Percentiles rank a stretch among this genome's conserved stretches.
These are phyloP conservation scores for Thunnus maccoyii DNA, from an alignment of 2,113 vertebrate genomes.

Conservation along the genomic window DNA sequence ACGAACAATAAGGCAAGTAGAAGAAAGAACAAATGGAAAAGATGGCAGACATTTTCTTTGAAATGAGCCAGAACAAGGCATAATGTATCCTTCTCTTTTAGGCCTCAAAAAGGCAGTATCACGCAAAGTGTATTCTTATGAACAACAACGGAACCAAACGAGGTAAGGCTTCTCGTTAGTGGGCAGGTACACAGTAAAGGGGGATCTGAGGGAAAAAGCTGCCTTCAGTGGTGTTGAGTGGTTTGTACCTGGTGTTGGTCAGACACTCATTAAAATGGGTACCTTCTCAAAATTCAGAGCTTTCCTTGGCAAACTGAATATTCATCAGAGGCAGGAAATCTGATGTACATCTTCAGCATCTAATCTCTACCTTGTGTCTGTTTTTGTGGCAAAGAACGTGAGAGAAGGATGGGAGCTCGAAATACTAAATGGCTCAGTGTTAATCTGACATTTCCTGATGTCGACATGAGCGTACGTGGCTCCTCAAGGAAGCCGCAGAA, in stretches of 20 bases:
- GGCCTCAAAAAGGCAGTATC: slow-evolving; percentile 54
- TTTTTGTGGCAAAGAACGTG: slow-evolving; percentile 25
- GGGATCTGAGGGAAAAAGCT: slow-evolving; percentile 81
- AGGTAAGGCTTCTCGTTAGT: slow-evolving; percentile 71
- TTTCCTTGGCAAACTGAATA: slow-evolving; percentile 22
- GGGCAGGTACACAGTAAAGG: slow-evolving; percentile 50
- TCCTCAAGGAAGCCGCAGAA: slow-evolving; percentile 22
- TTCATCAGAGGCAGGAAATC: slow-evolving; percentile 56
- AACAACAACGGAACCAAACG: slow-evolving; percentile 42
- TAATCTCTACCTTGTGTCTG: slow-evolving; percentile 37
- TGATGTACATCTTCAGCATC: slow-evolving; percentile 48
- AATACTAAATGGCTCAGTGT: slow-evolving; percentile 59
- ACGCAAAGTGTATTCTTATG: slow-evolving; percentile 24
- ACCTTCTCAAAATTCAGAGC: not conserved
- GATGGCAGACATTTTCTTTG: slow-evolving; percentile 71
- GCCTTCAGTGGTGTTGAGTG: slow-evolving; percentile 84
- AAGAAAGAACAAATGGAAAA: slow-evolving; percentile 73
- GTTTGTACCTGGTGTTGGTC: slow-evolving; percentile 57
- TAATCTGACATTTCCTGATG: slow-evolving; percentile 46
- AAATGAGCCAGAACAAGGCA: slow-evolving; percentile 74
- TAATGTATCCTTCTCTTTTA: slow-evolving; percentile 56
- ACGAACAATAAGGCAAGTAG: slow-evolving; percentile 92
- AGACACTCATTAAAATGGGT: slow-evolving; percentile 28
- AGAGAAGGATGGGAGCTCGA: slow-evolving; percentile 31
- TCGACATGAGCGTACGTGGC: slow-evolving; percentile 38